These are phyloP conservation scores for Coregonus sp. DNA, from an alignment of 2,797 vertebrate genomes.

Conservation along the genomic window DNA sequence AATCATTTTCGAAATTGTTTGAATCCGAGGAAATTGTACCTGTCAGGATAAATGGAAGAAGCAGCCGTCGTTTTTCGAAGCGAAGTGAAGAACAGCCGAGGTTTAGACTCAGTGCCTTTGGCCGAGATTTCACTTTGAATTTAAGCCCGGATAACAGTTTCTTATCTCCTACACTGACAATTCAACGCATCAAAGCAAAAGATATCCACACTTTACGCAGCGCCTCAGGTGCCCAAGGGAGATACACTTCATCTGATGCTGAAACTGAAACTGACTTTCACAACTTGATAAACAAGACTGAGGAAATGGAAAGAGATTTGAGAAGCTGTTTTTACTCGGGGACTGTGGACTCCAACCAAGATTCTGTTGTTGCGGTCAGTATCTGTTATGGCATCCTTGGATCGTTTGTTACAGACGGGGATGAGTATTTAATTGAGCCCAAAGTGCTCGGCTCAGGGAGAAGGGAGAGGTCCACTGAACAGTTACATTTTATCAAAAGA, in stretches of 20 bases:
- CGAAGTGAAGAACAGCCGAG: conserved; percentile 71
- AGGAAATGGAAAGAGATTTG: conserved; percentile 54
- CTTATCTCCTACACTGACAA: conserved; percentile 79
- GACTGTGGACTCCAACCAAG: conserved; percentile 73
- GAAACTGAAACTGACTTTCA: conserved; percentile 8
- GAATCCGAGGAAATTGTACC: conserved; percentile 76
- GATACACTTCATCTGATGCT: conserved; percentile 7
- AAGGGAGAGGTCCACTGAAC: conserved; percentile 51
- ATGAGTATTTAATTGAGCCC: conserved; percentile 85
- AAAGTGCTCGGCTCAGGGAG: conserved; percentile 42
- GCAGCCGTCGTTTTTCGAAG: conserved; percentile 66
- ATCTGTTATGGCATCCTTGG: conserved; percentile 86
- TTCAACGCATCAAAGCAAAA: conserved; percentile 75
- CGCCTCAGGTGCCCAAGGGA: conserved; percentile 31
- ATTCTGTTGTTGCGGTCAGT: conserved; percentile 86
- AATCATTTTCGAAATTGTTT: conserved; percentile 49
- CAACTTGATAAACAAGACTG: conserved; percentile 39
- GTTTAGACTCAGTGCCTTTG: conserved; percentile 80
- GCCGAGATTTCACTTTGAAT: conserved; percentile 77
- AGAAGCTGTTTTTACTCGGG: conserved; percentile 87
- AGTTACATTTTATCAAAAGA: conserved; percentile 80
- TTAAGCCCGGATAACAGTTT: conserved; percentile 86
- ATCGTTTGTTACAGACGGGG: conserved; percentile 83
- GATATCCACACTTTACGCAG: conserved; percentile 45
- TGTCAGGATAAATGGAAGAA: conserved; percentile 62